phyloP scores from a whole-genome alignment of 2,888 invertebrate species.

The Mythimna ferrago region DNA sequence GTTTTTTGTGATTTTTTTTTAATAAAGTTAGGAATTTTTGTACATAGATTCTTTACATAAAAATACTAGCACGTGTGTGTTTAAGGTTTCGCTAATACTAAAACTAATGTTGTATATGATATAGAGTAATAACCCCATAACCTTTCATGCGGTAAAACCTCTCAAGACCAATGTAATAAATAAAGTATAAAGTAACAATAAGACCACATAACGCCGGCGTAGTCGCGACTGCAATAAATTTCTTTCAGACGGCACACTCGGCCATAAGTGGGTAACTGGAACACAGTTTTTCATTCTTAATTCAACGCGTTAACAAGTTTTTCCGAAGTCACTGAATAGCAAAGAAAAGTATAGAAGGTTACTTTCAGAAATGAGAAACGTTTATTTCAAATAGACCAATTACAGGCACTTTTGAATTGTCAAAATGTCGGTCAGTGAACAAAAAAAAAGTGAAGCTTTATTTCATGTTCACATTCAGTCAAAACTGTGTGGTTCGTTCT shows the following conservation, averaged over 20 bases:
- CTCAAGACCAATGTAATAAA: constrained; percentile 29
- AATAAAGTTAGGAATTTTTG: no score
- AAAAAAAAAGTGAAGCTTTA: no score
- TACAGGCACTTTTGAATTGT: no score
- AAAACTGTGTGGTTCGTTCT: no score
- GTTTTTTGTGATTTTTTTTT: no score
- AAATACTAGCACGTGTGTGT: no score
- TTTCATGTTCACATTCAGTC: no score
- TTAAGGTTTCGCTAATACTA: no score
- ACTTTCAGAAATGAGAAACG: no score
- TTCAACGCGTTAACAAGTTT: constrained; percentile 48
- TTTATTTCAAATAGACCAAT: no score
- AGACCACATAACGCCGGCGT: constrained; percentile 12
- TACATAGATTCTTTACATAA: no score
- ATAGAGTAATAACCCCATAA: not conserved
- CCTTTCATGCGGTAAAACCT: constrained; percentile 20
- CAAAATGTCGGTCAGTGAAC: no score
- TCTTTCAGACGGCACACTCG: constrained; percentile 15
- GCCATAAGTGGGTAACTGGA: constrained; percentile 32
- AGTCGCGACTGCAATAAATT: constrained; percentile 46
- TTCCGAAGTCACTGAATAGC: not conserved
- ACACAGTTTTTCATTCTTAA: constrained; percentile 49
- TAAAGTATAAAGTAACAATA: constrained; percentile 20
- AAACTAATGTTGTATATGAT: not conserved
- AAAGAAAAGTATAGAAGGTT: constrained; percentile 15